These are phyloP conservation scores for Pinctada fucata DNA, from an alignment of 2,888 invertebrate genomes.

Conservation along the genomic window DNA sequence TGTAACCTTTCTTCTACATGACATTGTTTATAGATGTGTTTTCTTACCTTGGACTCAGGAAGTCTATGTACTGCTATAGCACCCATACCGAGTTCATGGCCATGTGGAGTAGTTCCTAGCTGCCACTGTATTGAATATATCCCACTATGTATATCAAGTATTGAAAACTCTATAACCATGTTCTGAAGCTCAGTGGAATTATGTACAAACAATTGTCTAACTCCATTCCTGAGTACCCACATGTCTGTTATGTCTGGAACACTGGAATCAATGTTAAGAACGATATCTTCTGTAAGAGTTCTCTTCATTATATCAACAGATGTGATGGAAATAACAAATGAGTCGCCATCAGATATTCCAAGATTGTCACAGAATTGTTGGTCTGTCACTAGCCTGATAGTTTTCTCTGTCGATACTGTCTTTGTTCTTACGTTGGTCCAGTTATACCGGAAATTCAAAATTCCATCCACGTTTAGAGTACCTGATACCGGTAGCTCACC, in stretches of 20 bases:
- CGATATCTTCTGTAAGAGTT: conserved; percentile 36
- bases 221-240: conserved; percentile 46
- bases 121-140: conserved; percentile 36
- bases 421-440: not conserved
- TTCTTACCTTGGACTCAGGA: not conserved
- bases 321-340: conserved; percentile 37
- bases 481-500: conserved; percentile 47
- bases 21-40: too few relatives aligned
- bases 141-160: conserved; percentile 58
- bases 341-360: conserved; percentile 46
- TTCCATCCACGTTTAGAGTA: conserved; percentile 49
- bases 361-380: conserved; percentile 41
- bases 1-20: too few relatives aligned
- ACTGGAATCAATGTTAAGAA: conserved; percentile 49
- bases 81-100: conserved; percentile 17
- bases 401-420: not conserved
- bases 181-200: conserved; percentile 50
- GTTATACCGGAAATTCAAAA: conserved; percentile 36
- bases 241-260: conserved; percentile 50
- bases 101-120: conserved; percentile 13
- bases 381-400: conserved; percentile 39
- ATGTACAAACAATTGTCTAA: conserved; percentile 49
- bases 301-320: conserved; percentile 50
- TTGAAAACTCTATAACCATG: conserved; percentile 49
- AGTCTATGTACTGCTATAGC: conserved; percentile 7